Conservation (phyloP, 1,140 invertebrate species). For the Diachasmimorpha longicaudata region DNA sequence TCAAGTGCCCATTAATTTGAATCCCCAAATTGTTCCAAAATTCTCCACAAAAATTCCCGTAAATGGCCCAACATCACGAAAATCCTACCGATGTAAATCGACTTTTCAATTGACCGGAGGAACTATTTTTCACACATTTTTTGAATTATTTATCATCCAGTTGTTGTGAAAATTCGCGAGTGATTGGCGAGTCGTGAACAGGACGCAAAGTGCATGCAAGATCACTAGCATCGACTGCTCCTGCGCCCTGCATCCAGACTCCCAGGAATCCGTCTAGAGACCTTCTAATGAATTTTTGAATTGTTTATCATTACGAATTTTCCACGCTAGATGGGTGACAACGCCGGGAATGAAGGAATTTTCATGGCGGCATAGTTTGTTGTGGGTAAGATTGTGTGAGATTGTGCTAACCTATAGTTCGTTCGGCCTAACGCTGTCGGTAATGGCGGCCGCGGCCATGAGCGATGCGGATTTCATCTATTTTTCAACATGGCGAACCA, state of each 20-base stretch:
- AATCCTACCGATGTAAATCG: too few relatives aligned
- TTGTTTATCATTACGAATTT: background rate
- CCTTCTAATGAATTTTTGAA: background rate
- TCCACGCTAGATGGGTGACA: background rate
- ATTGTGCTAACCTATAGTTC: too few relatives aligned
- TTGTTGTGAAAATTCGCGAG: background rate
- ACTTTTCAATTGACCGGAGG: too few relatives aligned
- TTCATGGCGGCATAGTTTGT: background rate
- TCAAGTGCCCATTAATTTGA: too few relatives aligned
- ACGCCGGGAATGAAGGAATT: background rate
- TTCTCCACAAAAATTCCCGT: too few relatives aligned
- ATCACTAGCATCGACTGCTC: constrained; percentile 1
- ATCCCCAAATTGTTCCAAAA: too few relatives aligned
- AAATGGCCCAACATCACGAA: too few relatives aligned
- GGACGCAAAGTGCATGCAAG: background rate
- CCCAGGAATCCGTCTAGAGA: background rate
- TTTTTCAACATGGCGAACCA: constrained; percentile 61
- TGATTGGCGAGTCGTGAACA: background rate
- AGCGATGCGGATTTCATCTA: background rate
- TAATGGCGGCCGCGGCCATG: too few relatives aligned
- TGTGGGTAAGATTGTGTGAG: too few relatives aligned
- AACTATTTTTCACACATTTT: background rate
- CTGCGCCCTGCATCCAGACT: background rate
- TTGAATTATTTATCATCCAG: background rate
- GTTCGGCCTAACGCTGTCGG: too few relatives aligned